Evolutionary conservation across 2,888 invertebrate species (phyloP).

Genomic region (Phrixothrix hirtus): DNA sequence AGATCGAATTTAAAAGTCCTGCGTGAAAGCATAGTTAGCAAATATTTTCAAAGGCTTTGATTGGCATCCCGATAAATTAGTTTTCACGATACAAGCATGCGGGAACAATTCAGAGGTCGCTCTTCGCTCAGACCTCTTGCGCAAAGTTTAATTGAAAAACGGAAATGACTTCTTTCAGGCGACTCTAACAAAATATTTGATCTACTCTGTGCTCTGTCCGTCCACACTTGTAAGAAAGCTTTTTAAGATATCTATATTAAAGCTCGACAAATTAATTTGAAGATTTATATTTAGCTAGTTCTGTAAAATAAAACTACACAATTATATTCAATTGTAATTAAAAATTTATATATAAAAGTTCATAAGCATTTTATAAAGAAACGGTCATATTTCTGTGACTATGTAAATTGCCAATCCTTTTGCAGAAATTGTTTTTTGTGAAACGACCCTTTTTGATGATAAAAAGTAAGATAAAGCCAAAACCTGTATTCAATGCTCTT

Average conservation of each 20-base stretch:
- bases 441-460: too few relatives aligned
- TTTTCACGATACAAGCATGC: conserved; percentile 41
- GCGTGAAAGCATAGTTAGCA: conserved; percentile 31
- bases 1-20: conserved; percentile 33
- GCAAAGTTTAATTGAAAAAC: conserved; percentile 44
- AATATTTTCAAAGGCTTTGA: conserved; percentile 41
- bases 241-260: conserved; percentile 15
- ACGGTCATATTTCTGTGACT: too few relatives aligned
- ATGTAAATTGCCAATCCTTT: too few relatives aligned
- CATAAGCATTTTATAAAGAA: too few relatives aligned
- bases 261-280: conserved; percentile 23
- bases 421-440: too few relatives aligned
- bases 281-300: conserved; percentile 6
- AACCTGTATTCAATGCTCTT: too few relatives aligned
- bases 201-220: conserved; percentile 21
- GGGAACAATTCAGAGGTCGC: conserved; percentile 30
- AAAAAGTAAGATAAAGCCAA: too few relatives aligned
- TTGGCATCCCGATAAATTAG: conserved; percentile 37
- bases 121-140: conserved; percentile 37
- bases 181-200: conserved; percentile 30
- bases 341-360: too few relatives aligned
- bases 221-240: conserved; percentile 16
- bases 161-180: conserved; percentile 36
- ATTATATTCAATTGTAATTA: too few relatives aligned
- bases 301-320: too few relatives aligned